Percentiles rank a stretch among this genome's conserved stretches.
phyloP scores from a whole-genome alignment of 1,140 invertebrate species.

The Lepidostoma basale region DNA sequence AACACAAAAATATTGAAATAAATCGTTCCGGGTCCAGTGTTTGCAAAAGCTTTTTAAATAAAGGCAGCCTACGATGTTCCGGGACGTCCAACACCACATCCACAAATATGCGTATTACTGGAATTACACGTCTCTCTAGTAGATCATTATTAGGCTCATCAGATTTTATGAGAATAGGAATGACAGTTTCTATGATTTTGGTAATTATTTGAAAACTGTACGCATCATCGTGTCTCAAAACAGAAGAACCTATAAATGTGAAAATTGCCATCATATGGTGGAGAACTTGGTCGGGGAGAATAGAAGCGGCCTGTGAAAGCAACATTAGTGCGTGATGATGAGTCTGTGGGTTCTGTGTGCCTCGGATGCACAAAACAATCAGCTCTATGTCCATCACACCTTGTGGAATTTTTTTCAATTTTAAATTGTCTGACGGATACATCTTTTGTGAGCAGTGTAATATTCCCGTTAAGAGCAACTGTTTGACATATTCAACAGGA shows the following conservation, averaged over 20 bases:
- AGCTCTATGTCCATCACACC: constrained; percentile 78
- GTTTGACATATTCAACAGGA: constrained; percentile 88
- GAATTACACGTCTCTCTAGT: constrained; percentile 61
- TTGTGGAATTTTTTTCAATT: constrained; percentile 62
- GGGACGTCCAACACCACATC: constrained; percentile 89
- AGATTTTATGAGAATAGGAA: constrained; percentile 78
- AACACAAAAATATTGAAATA: constrained; percentile 77
- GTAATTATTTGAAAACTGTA: constrained; percentile 93
- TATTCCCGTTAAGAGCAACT: constrained; percentile 80
- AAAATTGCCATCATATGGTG: constrained; percentile 94
- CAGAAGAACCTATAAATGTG: constrained; percentile 92
- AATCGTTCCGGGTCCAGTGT: constrained; percentile 73
- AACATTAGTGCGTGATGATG: constrained; percentile 89
- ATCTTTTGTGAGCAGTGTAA: constrained; percentile 72
- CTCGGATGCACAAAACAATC: constrained; percentile 86
- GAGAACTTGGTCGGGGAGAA: constrained; percentile 82
- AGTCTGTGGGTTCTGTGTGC: constrained; percentile 90
- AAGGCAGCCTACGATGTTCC: constrained; percentile 78
- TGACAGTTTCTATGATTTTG: constrained; percentile 87
- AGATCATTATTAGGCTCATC: constrained; percentile 57
- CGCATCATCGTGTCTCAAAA: constrained; percentile 88
- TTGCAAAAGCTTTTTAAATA: constrained; percentile 81
- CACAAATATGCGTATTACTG: constrained; percentile 86
- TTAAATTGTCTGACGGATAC: constrained; percentile 54
- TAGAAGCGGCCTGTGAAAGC: constrained; percentile 74